Evolutionary conservation across 2,113 vertebrate genomes (phyloP).

Genomic region (Ailurus styani): DNA sequence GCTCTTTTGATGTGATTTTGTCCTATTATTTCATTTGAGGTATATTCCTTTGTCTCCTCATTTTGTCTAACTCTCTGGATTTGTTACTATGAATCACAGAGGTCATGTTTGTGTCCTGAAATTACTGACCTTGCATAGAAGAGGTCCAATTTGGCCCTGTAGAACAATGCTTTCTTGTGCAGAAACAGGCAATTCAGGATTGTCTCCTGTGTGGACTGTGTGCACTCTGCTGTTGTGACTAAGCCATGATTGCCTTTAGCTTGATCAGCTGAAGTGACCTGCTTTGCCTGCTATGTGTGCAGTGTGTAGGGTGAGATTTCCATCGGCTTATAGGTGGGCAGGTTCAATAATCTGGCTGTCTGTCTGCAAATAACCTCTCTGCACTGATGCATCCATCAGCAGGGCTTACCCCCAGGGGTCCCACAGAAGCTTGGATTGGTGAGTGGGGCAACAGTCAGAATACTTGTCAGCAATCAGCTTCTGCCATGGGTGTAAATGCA

Average conservation of each 20-base stretch:
- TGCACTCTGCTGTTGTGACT: neutral
- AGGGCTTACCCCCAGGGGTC: neutral
- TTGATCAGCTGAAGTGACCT: neutral
- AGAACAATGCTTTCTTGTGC: neutral
- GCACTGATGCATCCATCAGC: neutral
- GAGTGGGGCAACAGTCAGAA: neutral
- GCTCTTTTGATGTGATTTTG: neutral
- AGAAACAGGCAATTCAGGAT: neutral
- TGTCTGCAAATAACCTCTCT: neutral
- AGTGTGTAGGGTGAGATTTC: neutral
- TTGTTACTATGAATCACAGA: neutral
- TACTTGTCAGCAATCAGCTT: neutral
- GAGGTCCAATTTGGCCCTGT: neutral
- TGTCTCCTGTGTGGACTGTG: neutral
- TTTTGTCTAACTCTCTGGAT: neutral
- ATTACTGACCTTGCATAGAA: neutral
- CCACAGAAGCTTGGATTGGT: neutral
- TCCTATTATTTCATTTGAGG: neutral
- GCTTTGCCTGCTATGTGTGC: neutral
- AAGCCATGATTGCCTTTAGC: neutral
- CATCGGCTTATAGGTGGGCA: neutral
- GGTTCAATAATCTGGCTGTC: neutral
- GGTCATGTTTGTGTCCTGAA: neutral
- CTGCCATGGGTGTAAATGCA: neutral
- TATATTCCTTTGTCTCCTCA: neutral